Evolutionary conservation across 1,140 invertebrate genomes (phyloP).

Genomic region (Aporrectodea caliginosa): DNA sequence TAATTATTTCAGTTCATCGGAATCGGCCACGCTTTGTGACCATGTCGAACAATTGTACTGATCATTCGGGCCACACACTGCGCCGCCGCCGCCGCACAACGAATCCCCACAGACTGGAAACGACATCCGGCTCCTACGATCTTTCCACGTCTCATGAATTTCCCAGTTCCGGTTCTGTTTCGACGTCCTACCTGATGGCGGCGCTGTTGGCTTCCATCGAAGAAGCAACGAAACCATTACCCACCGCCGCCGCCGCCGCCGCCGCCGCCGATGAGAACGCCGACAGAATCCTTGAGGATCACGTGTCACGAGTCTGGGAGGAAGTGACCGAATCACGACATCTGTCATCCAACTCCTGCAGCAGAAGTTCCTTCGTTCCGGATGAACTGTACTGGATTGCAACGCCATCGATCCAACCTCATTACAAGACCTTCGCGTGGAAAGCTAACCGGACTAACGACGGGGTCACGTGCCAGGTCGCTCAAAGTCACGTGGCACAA

Average conservation of each 20-base stretch:
- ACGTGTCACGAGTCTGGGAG: slow-evolving; percentile 79
- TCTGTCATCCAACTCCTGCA: neutral
- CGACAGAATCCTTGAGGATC: slow-evolving; percentile 75
- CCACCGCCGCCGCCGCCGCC: neutral
- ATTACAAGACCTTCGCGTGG: neutral
- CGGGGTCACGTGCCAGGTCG: neutral
- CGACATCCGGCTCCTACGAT: neutral
- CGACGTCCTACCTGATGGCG: neutral
- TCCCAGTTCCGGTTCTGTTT: neutral
- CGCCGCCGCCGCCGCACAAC: too few relatives aligned
- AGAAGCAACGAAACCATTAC: too few relatives aligned
- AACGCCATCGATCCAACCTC: neutral
- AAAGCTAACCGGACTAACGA: neutral
- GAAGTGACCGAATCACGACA: neutral
- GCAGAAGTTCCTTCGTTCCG: neutral
- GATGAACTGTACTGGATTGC: neutral
- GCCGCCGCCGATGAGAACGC: slow-evolving; percentile 63
- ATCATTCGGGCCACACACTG: too few relatives aligned
- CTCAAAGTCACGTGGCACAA: neutral
- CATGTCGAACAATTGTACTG: too few relatives aligned
- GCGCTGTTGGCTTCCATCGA: slow-evolving; percentile 15
- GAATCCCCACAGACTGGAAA: neutral
- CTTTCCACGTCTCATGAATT: neutral
- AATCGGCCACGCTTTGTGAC: neutral
- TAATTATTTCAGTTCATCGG: neutral